A percentile compares a stretch with the other conserved stretches of the same genome.
Evolutionary conservation across 2,797 vertebrate species (phyloP).

Genomic region (Alauda arvensis): DNA sequence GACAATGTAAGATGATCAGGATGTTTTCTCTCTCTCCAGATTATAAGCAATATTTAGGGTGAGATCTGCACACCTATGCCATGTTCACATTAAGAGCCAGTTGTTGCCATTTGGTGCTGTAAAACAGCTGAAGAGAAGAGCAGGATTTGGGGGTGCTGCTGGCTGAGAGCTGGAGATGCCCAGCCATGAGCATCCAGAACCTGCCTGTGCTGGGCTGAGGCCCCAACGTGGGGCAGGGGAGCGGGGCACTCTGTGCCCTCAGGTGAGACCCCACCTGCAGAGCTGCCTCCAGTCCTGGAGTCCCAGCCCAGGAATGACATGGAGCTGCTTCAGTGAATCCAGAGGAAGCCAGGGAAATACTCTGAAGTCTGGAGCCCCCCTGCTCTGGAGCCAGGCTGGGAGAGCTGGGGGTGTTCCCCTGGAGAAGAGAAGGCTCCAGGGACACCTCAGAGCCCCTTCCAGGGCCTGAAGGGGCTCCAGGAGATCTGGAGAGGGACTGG

Average conservation of each 20-base stretch:
- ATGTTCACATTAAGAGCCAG: neutral
- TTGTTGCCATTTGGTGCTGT: neutral
- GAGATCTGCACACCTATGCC: neutral
- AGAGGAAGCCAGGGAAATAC: rapidly evolving
- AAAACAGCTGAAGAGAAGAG: neutral
- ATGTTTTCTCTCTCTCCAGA: neutral
- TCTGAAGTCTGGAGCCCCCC: neutral
- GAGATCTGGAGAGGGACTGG: neutral
- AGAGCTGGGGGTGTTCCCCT: neutral
- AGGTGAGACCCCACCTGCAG: neutral
- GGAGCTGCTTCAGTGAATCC: neutral
- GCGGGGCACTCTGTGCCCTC: neutral
- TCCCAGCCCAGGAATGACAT: rapidly evolving
- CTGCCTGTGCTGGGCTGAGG: neutral
- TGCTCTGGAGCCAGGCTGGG: neutral
- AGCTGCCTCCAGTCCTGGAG: neutral
- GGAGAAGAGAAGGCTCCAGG: neutral
- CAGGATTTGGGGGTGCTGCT: neutral
- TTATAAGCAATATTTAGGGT: neutral
- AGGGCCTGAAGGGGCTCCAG: neutral
- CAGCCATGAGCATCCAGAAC: rapidly evolving
- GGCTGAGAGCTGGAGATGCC: neutral
- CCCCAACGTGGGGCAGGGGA: neutral
- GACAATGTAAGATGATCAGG: neutral
- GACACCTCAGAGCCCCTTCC: rapidly evolving